Conservation (phyloP, 2,797 vertebrate genomes). For the Pangasius sanitwongsei region DNA sequence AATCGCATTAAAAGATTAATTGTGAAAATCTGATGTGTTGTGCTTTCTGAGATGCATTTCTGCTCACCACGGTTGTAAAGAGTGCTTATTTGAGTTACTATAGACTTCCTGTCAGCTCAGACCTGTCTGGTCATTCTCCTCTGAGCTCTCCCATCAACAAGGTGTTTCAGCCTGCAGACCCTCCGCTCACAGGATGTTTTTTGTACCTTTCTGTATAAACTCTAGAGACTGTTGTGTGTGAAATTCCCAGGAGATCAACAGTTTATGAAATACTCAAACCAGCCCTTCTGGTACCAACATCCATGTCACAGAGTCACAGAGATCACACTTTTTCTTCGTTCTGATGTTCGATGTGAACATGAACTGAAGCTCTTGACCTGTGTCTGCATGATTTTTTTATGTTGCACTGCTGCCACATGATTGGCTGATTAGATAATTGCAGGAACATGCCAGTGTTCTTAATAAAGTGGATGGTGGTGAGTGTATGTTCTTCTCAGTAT, state of each 20-base stretch:
- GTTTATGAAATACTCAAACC: not conserved
- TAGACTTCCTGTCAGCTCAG: not conserved
- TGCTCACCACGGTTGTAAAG: too few species aligned
- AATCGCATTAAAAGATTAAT: too few species aligned
- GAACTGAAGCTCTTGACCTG: not conserved
- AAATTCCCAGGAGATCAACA: not conserved
- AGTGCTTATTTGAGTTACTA: too few species aligned
- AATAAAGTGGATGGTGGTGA: not conserved
- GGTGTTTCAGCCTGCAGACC: too few species aligned
- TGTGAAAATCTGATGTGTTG: too few species aligned
- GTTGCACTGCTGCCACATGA: not conserved
- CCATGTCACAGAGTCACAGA: not conserved
- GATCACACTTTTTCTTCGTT: not conserved
- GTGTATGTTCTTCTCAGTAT: not conserved
- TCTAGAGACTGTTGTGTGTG: not conserved
- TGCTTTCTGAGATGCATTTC: not conserved
- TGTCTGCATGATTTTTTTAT: not conserved
- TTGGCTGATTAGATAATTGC: not conserved
- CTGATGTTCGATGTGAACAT: not conserved
- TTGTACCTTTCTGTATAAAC: not conserved
- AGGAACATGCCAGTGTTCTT: not conserved
- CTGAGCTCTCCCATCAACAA: too few species aligned
- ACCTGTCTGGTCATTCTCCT: too few species aligned
- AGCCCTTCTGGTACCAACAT: not conserved
- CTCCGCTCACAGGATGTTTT: not conserved